Base-by-base conservation (phyloP, 1,140 invertebrate genomes). In the Aplysia californica region DNA sequence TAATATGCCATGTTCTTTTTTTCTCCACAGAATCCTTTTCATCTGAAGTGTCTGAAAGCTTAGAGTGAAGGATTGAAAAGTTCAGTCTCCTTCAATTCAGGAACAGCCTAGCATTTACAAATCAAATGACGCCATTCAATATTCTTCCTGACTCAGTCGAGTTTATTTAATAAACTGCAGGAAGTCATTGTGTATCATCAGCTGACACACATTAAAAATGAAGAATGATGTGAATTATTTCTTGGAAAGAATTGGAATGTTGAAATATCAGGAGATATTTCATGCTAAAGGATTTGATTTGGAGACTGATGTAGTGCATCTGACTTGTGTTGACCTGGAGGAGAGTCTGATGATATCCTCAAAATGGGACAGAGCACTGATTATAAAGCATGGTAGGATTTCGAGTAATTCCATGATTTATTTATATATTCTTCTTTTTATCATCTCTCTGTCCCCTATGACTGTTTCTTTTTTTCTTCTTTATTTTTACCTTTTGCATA, bases 191-290 rank as follows among this genome's bases (percentile, higher is more conserved):
- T n/a, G n/a, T n/a, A n/a, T n/a, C n/a, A n/a, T n/a, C n/a, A n/a
- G n/a, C n/a, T n/a, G n/a, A n/a, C n/a, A n/a, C n/a, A n/a, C n/a
- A n/a, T 29, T 18, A 36, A 59, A 64, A 41, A 87, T 80, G 80
- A 80, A 78, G 33, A 79, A 84, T 39, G 84, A 84, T 15, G 78
- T 88, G 2, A 74, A 78, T 65, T 59, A 29, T 33, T 89, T 87
- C 77, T 79, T 89, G 2, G 58, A 71, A 10, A 59, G 79, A 6
- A 31, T 88, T 21, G 84, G 84, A 58, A 75, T 89, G 75, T 36
- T 59, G 21, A 78, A 85, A 44, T 82, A 87, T 75, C 80, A 78
- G 44, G 82, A 86, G 21, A 86, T 85, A 72, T 88, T 89, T 76
- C 31, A 79, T 1, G 80, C 81, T 15, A 86, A 86, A 68, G 87